Conservation (phyloP, 2,888 invertebrate species). For the Agrotis ipsilon region DNA sequence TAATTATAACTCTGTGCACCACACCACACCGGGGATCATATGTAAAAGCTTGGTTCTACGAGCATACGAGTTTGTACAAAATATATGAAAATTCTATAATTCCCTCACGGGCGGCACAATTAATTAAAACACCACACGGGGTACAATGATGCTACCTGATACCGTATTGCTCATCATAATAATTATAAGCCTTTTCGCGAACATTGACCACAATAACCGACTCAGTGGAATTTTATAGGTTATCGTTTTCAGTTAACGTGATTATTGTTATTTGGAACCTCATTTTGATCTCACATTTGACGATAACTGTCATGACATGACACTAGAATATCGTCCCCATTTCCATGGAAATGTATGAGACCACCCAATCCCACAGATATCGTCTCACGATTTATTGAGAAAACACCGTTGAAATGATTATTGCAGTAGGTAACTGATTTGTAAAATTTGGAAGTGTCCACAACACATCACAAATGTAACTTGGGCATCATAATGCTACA, state of each 20-base stretch:
- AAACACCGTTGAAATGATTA: too few relatives aligned
- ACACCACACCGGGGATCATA: constrained; percentile 7
- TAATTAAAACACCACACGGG: constrained; percentile 36
- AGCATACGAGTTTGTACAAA: background rate
- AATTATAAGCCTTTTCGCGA: background rate
- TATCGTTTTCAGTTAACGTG: background rate
- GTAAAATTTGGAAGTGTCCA: too few relatives aligned
- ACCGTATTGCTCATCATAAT: constrained; percentile 17
- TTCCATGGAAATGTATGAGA: too few relatives aligned
- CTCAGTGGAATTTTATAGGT: background rate
- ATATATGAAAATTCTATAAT: constrained; percentile 24
- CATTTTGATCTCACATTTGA: too few relatives aligned
- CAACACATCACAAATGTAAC: too few relatives aligned
- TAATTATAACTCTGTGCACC: constrained; percentile 12
- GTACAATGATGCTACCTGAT: constrained; percentile 32
- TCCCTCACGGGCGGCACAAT: constrained; percentile 15
- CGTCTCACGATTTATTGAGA: too few relatives aligned
- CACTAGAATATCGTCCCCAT: too few relatives aligned
- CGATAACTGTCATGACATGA: too few relatives aligned
- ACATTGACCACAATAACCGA: constrained; percentile 9
- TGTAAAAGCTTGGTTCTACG: constrained; percentile 18
- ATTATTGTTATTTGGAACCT: too few relatives aligned
- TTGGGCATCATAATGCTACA: too few relatives aligned
- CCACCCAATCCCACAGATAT: too few relatives aligned
- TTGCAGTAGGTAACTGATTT: too few relatives aligned